A percentile compares a stretch with the other conserved stretches of the same genome.
phyloP scores from a whole-genome alignment of 2,797 vertebrate species.

The Merluccius polli region DNA sequence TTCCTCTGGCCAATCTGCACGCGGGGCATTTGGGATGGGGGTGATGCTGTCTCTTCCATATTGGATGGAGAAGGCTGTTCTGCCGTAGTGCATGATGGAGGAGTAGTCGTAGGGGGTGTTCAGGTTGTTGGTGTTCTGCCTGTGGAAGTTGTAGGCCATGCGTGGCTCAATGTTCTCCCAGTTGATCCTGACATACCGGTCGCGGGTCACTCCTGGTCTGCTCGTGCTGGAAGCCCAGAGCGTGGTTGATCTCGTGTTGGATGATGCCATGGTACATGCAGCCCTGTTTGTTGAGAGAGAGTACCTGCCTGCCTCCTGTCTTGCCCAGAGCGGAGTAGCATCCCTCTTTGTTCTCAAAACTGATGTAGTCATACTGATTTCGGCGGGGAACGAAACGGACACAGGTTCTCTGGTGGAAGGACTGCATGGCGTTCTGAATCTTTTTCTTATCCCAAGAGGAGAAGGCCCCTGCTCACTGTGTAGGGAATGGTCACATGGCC shows the following conservation, averaged over 20 bases:
- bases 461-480: slow-evolving; percentile 22
- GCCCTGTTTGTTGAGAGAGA: slow-evolving; percentile 62
- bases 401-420: slow-evolving; percentile 36
- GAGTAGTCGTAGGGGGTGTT: slow-evolving; percentile 61
- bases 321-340: slow-evolving; percentile 44
- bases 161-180: slow-evolving; percentile 22
- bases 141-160: neutral
- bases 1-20: slow-evolving; percentile 40
- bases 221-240: slow-evolving; percentile 61
- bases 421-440: slow-evolving; percentile 20
- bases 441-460: slow-evolving; percentile 4
- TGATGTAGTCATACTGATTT: slow-evolving; percentile 23
- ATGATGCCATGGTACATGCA: slow-evolving; percentile 64
- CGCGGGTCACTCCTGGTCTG: slow-evolving; percentile 60
- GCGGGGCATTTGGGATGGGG: slow-evolving; percentile 30
- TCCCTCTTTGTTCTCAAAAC: slow-evolving; percentile 8
- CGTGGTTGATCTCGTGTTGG: slow-evolving; percentile 63
- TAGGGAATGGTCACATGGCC: slow-evolving; percentile 38
- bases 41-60: slow-evolving; percentile 38
- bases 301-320: slow-evolving; percentile 44
- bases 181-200: slow-evolving; percentile 40
- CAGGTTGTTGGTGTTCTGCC: neutral
- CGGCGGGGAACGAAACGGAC: slow-evolving; percentile 37
- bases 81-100: slow-evolving; percentile 74
- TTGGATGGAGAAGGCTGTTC: slow-evolving; percentile 7